phyloP scores from a whole-genome alignment of 2,888 invertebrate species.

The Vesta saturnalis region DNA sequence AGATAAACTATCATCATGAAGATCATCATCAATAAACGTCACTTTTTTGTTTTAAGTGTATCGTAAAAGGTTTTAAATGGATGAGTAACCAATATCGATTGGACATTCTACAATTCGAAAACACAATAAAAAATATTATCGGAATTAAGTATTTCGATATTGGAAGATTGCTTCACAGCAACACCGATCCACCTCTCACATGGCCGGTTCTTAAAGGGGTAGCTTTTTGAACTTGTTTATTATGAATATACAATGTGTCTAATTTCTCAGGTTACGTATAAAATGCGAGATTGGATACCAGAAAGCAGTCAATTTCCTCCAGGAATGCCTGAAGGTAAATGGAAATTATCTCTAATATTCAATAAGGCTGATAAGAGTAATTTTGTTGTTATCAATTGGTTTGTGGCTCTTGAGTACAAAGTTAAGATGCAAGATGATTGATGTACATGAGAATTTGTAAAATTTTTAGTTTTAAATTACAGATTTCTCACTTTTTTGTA shows the following conservation, averaged over 20 bases:
- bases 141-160: conserved; percentile 18
- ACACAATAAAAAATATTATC: conserved; percentile 7
- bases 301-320: conserved; percentile 23
- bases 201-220: conserved; percentile 13
- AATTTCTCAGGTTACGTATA: conserved; percentile 13
- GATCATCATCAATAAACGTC: not conserved
- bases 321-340: conserved; percentile 18
- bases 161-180: conserved; percentile 2
- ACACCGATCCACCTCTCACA: conserved; percentile 6
- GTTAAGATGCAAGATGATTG: not conserved
- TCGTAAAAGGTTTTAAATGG: conserved; percentile 17
- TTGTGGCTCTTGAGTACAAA: not conserved
- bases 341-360: not conserved
- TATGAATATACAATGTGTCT: not conserved
- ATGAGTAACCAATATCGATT: conserved; percentile 20
- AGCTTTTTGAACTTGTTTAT: not conserved
- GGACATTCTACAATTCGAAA: conserved; percentile 17
- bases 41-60: not conserved
- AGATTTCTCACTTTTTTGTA: no score
- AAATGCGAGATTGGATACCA: conserved; percentile 19
- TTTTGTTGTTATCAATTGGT: not conserved
- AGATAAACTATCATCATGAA: not conserved
- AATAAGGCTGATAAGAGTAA: not conserved
- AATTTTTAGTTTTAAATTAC: no score
- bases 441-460: no score